phyloP scores from a whole-genome alignment of 2,113 vertebrate species.

The Raphicerus campestris region DNA sequence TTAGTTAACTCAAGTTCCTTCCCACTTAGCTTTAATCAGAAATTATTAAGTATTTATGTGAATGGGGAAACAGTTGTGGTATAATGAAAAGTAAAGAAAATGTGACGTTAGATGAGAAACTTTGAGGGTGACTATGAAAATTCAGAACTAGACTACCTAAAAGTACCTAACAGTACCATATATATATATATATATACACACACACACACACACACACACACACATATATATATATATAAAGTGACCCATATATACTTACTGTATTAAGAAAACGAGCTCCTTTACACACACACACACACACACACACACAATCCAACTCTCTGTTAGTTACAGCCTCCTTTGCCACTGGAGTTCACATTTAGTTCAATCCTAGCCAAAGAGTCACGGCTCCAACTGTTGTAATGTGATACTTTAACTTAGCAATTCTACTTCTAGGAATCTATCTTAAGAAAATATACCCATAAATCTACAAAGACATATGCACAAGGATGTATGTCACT shows the following conservation, averaged over 20 bases:
- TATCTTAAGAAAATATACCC: not conserved
- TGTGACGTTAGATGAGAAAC: not conserved
- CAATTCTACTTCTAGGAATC: conserved; percentile 28
- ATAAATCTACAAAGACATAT: not conserved
- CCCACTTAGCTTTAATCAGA: not conserved
- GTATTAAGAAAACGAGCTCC: not conserved
- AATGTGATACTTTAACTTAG: not conserved
- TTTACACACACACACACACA: not conserved
- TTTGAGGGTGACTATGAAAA: not conserved
- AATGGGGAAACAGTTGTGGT: not conserved
- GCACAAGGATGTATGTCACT: not conserved
- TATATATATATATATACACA: accelerated
- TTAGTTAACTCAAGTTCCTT: not conserved
- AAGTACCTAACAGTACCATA: not conserved
- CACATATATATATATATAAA: not conserved
- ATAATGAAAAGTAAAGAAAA: not conserved
- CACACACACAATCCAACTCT: not conserved
- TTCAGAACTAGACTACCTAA: not conserved
- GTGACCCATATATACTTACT: not conserved
- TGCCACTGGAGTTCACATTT: not conserved
- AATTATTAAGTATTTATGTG: not conserved
- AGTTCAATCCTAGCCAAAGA: not conserved
- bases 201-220: too few relatives aligned
- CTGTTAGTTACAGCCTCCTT: not conserved
- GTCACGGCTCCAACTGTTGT: not conserved